Percentiles rank a stretch among this genome's conserved stretches.
Evolutionary conservation across 2,797 vertebrate species (phyloP).

Genomic region (Clamator glandarius): DNA sequence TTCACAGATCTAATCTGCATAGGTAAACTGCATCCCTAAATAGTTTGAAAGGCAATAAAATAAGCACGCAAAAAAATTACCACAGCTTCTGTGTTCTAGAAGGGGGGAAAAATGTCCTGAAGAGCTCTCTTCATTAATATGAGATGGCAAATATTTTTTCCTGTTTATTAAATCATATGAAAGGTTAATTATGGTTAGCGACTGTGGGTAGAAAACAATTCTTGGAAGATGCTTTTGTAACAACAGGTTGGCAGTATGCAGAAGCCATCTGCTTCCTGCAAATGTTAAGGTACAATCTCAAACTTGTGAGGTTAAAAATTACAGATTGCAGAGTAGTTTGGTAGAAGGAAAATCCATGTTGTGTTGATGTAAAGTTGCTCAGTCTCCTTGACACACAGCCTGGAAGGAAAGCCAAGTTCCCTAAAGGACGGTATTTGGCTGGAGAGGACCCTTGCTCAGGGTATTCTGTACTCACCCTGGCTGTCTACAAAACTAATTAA

Average conservation of each 20-base stretch:
- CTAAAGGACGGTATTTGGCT: constrained; percentile 66
- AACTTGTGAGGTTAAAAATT: constrained; percentile 82
- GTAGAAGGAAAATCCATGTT: constrained; percentile 77
- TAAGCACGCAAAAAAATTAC: neutral
- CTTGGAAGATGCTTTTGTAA: constrained; percentile 81
- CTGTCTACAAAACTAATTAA: constrained; percentile 74
- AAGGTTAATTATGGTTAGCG: constrained; percentile 82
- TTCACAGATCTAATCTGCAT: neutral
- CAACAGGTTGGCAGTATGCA: constrained; percentile 83
- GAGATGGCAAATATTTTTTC: constrained; percentile 75
- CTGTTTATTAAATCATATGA: constrained; percentile 80
- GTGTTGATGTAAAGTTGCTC: constrained; percentile 79
- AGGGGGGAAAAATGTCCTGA: constrained; percentile 7
- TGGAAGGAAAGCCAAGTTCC: constrained; percentile 71
- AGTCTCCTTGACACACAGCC: constrained; percentile 76
- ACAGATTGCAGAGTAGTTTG: constrained; percentile 79
- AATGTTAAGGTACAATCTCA: constrained; percentile 85
- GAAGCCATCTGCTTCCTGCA: constrained; percentile 83
- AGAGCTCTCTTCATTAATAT: constrained; percentile 72
- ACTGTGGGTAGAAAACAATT: constrained; percentile 81
- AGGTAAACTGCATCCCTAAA: constrained; percentile 2
- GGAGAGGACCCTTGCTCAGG: constrained; percentile 70
- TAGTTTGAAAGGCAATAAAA: constrained; percentile 9
- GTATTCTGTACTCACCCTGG: constrained; percentile 66
- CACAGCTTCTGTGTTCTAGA: neutral